Conservation (phyloP, 1,140 invertebrate species). For the Magallana gigas region DNA sequence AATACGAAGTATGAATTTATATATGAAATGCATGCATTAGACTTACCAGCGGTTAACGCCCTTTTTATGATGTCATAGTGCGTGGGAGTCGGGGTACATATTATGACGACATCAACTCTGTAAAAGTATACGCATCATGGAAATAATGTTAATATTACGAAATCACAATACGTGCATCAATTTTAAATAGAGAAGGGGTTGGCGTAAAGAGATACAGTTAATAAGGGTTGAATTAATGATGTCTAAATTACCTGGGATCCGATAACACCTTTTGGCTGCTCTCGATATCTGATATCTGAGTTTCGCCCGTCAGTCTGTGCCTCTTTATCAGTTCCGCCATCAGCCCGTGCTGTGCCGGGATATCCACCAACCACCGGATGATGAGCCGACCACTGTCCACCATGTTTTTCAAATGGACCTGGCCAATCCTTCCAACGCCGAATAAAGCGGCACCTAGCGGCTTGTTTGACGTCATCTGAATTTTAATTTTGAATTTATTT, state of each 20-base stretch:
- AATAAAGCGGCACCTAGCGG: conserved; percentile 31
- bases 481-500: background rate
- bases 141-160: no score
- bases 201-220: no score
- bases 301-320: conserved; percentile 15
- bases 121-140: background rate
- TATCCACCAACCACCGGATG: conserved; percentile 43
- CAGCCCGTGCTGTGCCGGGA: background rate
- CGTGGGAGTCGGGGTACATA: conserved; percentile 36
- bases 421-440: conserved; percentile 48
- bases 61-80: conserved; percentile 39
- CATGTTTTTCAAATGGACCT: conserved; percentile 49
- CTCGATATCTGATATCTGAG: conserved; percentile 18
- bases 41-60: conserved; percentile 27
- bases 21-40: background rate
- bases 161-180: no score
- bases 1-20: no score
- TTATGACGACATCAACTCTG: conserved; percentile 45
- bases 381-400: background rate
- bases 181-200: no score
- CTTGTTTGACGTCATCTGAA: background rate
- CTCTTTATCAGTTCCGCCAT: conserved; percentile 29
- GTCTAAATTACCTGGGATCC: conserved; percentile 38
- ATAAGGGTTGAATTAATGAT: no score
- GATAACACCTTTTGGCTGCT: conserved; percentile 19